Evolutionary conservation across 2,797 vertebrate species (phyloP), one percentile per base, ranked within the genome.

Genomic region (Benthosema pterotum): DNA sequence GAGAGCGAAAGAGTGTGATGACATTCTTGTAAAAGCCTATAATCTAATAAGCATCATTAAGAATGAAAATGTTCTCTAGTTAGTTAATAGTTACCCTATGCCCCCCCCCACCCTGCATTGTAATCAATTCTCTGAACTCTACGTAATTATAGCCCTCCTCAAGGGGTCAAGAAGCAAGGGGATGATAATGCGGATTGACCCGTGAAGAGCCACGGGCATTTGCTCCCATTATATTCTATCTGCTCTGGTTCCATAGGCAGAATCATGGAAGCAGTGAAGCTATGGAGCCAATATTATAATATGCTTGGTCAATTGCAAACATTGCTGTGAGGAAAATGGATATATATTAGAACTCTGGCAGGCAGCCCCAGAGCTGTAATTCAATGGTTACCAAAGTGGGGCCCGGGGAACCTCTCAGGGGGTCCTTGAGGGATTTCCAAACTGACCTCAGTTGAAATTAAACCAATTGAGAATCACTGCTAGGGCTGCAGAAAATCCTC

Each of bases 321-420:
- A 46, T 63, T 72, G 71, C 71, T 65, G 25, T 28, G n/a, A 50
- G 15, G 52, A 9, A 38, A 15, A n/a, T 14, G 78, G 65, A 75
- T 71, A 83, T 68, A 49, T 72, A 75, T 15, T 22, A 25, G 71
- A 74, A 66, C 57, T 28, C 43, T 71, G 66, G 38, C 71, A 67
- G 61, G n/a, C n/a, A n/a, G n/a, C n/a, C n/a, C n/a, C n/a, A n/a
- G n/a, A n/a, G n/a, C n/a, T n/a, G n/a, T n/a, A n/a, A n/a, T n/a
- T n/a, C n/a, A n/a, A n/a, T n/a, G n/a, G n/a, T n/a, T n/a, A n/a
- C n/a, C n/a, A n/a, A n/a, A n/a, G n/a, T n/a, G n/a, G n/a, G n/a
- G n/a, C n/a, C n/a, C n/a, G n/a, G n/a, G n/a, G n/a, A n/a, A n/a
- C n/a, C n/a, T n/a, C n/a, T n/a, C n/a, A n/a, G n/a, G n/a, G n/a